Evolutionary conservation across 2,113 vertebrate genomes (phyloP).

Genomic region (Indicator maculatus): DNA sequence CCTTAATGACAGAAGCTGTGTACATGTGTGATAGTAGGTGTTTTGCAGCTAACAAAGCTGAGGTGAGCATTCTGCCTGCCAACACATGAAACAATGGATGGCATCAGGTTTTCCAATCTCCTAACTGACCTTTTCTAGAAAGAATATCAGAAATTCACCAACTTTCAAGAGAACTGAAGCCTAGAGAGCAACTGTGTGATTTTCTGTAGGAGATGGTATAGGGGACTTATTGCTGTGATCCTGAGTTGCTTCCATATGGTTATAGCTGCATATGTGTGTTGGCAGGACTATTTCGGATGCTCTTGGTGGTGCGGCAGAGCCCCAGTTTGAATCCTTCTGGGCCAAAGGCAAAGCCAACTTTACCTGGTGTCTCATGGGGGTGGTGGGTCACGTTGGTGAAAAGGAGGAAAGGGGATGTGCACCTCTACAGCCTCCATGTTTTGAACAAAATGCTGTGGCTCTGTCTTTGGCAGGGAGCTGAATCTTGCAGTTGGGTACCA

Average conservation of each 20-base stretch:
- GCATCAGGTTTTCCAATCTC: background rate
- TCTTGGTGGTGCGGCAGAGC: background rate
- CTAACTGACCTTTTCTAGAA: background rate
- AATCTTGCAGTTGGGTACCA: background rate
- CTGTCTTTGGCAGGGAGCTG: background rate
- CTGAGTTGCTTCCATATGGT: background rate
- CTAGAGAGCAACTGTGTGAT: rapidly evolving
- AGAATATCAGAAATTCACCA: background rate
- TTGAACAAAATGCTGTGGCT: background rate
- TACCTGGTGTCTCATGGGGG: background rate
- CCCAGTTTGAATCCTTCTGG: background rate
- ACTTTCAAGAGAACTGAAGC: background rate
- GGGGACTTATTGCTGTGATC: background rate
- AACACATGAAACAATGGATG: background rate
- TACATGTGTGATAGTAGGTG: rapidly evolving
- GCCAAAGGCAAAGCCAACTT: background rate
- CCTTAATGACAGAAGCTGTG: background rate
- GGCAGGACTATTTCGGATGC: background rate
- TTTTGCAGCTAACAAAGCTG: background rate
- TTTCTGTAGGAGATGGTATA: rapidly evolving
- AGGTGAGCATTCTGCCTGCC: background rate
- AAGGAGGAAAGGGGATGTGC: rapidly evolving
- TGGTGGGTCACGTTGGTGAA: rapidly evolving
- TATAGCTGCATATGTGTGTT: background rate
- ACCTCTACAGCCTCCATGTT: rapidly evolving